phyloP scores from a whole-genome alignment of 2,113 vertebrate genomes.

The Lontra canadensis region DNA sequence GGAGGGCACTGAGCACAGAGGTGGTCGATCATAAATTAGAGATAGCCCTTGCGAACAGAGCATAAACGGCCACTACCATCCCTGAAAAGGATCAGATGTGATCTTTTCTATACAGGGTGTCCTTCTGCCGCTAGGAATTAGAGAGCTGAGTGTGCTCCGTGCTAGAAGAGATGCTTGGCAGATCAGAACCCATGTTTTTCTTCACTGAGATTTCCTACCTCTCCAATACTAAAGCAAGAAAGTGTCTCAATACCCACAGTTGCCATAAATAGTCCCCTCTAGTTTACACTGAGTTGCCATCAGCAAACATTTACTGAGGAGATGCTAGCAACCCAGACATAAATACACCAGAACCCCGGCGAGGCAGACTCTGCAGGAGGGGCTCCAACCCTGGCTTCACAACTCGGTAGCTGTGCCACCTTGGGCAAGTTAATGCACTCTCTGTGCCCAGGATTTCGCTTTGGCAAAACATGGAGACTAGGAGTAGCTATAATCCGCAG shows the following conservation, averaged over 20 bases:
- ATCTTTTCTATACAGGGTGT: background rate
- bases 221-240: background rate
- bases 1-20: background rate
- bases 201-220: background rate
- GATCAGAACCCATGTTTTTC: background rate
- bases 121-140: background rate
- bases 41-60: background rate
- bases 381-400: background rate
- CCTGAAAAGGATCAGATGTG: background rate
- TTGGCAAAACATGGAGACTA: accelerated
- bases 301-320: background rate
- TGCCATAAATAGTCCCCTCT: background rate
- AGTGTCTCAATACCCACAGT: background rate
- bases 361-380: background rate
- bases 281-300: background rate
- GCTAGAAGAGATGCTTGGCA: background rate
- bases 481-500: accelerated
- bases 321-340: background rate
- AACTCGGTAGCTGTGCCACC: background rate
- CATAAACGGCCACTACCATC: background rate
- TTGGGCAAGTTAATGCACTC: background rate
- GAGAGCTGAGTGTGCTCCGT: background rate
- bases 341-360: background rate
- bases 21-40: background rate
- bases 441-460: background rate